Base-by-base conservation (phyloP, 2,113 vertebrate genomes). In the Onychorhynchus coronatus region DNA sequence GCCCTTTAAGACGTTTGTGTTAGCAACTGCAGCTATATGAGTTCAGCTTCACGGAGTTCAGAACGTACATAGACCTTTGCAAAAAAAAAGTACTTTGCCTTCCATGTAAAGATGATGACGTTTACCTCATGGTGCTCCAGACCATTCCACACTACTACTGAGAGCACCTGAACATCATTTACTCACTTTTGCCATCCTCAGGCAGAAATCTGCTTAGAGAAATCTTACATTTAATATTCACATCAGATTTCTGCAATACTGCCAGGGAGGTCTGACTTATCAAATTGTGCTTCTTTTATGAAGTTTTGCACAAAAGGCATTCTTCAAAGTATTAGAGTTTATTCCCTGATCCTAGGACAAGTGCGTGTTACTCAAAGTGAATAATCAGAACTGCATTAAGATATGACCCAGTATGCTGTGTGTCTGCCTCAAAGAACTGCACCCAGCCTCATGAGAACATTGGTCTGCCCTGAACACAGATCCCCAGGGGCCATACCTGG, bases 401-500 rank as follows among this genome's bases (percentile, higher is more conserved):
- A 30, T 31, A 37, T 16, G 25, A 53, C 37, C 31, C n/a, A 16
- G 8, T 62, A 24, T 17, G 23, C 15, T 5, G 8, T 33, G 8
- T 55, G 10, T 82, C 23, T 72, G 31, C 13, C 33, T 33, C 33
- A 42, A 55, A 46, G 7, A 31, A 31, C 20, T 46, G 52, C 47
- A 74, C 10, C 14, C 7, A 75, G 27, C 6, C 23, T 31, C 61
- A 46, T 5, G 37, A 31, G 33, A 88, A 31, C 10, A 5, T 2
- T 7, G 5, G 5, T 58, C 42, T 84, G 33, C 55, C 19, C 50
- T 37, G 55, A 87, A 30, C 5, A 1, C 1, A 0, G 23, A 35
- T 6, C 3, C 7, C 13, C 2, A 2, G 44, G 6, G 1, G 0
- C 21, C 35, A 17, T 3, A 15, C 2, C 2, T 4, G 3, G 19